Conservation (phyloP, 2,113 vertebrate species). For the Loxodonta africana region DNA sequence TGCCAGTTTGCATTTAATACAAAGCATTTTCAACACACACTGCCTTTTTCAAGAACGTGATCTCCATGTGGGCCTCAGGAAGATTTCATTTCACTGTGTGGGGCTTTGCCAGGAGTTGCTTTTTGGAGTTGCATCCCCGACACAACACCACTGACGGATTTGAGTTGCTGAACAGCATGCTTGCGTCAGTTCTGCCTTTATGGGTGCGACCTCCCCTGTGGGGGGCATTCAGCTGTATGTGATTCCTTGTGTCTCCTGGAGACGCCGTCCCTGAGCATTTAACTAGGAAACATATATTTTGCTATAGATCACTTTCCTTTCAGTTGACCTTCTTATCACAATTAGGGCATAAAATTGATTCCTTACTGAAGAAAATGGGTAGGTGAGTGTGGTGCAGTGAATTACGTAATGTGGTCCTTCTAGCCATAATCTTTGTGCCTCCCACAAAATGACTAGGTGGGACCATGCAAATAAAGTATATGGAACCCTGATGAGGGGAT, state of each 20-base stretch:
- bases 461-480: too few relatives aligned
- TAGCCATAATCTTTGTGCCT: too few relatives aligned
- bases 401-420: too few relatives aligned
- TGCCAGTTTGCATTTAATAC: neutral
- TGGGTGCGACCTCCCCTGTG: fast-evolving
- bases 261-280: fast-evolving
- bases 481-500: too few relatives aligned
- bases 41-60: fast-evolving
- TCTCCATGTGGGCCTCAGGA: fast-evolving
- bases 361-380: neutral
- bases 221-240: too few relatives aligned
- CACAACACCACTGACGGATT: fast-evolving
- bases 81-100: neutral
- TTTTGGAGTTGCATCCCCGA: fast-evolving
- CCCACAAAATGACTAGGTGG: too few relatives aligned
- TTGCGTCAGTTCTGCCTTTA: fast-evolving
- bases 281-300: neutral
- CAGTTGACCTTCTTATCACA: neutral
- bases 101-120: fast-evolving
- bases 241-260: fast-evolving
- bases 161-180: fast-evolving
- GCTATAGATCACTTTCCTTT: neutral
- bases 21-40: too few relatives aligned
- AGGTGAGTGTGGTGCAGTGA: too few relatives aligned
- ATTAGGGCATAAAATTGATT: neutral